Evolutionary conservation across 1,140 invertebrate species (phyloP), one percentile per base, ranked within the genome.

Genomic region (Mya arenaria): DNA sequence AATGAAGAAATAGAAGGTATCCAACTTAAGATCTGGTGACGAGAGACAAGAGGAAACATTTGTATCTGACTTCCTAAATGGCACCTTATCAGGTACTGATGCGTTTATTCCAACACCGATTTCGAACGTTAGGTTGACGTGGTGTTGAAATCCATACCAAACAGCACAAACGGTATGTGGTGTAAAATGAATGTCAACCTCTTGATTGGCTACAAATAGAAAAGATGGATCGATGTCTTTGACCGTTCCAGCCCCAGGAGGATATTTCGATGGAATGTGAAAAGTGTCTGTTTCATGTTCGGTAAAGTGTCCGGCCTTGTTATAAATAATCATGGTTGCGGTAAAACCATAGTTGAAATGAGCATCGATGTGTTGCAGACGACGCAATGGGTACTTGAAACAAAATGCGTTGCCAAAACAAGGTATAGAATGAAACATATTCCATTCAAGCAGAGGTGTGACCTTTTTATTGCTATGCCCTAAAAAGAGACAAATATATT

Each of bases 101-200:
- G 28, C 34, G n/a, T 19, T 69, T 1, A 48, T 52, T 52, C 87
- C 87, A 8, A 88, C 0, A 25, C 84, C 87, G n/a, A 83, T 58
- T 34, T 84, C 28, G 48, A 84, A 55, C 8, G 25, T n/a, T 1
- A 88, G 34, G 32, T 84, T 48, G 30, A 71, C 77, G 55, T 78
- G 55, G 44, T 85, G 84, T 28, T 52, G 15, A 69, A 88, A 87
- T 30, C 84, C 87, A 6, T 62, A 58, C 84, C 84, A 87, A 2
- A 56, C n/a, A 17, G 58, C 73, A 71, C 85, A 88, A 5, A 84
- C 28, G 28, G 19, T 65, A 2, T 44, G 69, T 36, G 25, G 81
- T 74, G 15, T 81, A 44, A 41, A 86, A 69, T 25, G 69, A 15
- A 58, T 30, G 60, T 48, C 34, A 1, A 5, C 48, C 17, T 55